Conservation (phyloP, 2,888 invertebrate species). For the Belgica antarctica region DNA sequence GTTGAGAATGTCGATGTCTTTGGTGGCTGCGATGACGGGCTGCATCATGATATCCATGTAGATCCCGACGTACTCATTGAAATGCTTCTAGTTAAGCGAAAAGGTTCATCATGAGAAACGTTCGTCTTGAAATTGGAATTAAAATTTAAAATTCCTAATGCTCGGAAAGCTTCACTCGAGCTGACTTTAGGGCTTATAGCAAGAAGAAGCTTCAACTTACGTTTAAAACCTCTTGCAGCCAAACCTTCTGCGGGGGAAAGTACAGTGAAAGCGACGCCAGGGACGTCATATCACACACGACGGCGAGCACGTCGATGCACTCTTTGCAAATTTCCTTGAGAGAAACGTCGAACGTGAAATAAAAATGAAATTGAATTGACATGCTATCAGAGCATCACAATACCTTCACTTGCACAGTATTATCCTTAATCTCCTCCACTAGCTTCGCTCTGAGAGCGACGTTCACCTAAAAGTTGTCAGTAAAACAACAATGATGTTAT, state of each 20-base stretch:
- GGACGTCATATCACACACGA: conserved; percentile 72
- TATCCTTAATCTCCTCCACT: conserved; percentile 73
- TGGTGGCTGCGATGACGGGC: conserved; percentile 75
- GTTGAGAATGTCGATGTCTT: conserved; percentile 69
- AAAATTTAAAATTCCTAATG: conserved; percentile 20
- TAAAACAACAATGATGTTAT: not conserved
- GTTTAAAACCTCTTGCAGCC: conserved; percentile 56
- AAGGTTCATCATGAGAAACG: no score
- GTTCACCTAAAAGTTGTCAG: conserved; percentile 56
- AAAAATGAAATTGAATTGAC: not conserved
- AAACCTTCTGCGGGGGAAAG: conserved; percentile 69
- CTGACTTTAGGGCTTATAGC: no score
- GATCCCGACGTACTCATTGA: conserved; percentile 36
- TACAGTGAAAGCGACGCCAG: conserved; percentile 79
- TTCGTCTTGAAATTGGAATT: not conserved
- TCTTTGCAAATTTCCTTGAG: conserved; percentile 64
- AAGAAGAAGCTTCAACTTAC: no score
- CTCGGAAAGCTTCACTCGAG: not conserved
- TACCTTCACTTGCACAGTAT: conserved; percentile 67
- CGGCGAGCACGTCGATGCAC: conserved; percentile 69
- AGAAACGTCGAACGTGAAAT: not conserved
- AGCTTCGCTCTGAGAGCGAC: conserved; percentile 77
- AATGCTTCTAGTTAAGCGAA: conserved; percentile 34
- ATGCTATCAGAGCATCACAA: not conserved
- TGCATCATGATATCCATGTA: conserved; percentile 66